phyloP scores from a whole-genome alignment of 2,113 vertebrate genomes.

The Danio rerio region DNA sequence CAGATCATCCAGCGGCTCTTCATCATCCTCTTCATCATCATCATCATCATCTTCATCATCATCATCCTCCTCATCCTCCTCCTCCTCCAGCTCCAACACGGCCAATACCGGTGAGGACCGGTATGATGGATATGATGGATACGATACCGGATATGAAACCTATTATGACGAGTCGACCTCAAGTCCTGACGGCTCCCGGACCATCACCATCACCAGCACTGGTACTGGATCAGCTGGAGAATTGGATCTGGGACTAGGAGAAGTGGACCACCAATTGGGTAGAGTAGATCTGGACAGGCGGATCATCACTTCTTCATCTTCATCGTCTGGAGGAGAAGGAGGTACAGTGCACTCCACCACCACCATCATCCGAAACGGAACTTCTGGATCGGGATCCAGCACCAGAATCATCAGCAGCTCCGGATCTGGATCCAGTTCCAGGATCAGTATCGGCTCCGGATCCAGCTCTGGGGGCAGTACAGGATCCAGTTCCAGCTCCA shows the following conservation, averaged over 20 bases:
- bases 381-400: slow-evolving; percentile 54
- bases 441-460: neutral
- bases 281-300: slow-evolving; percentile 48
- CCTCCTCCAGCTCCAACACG: slow-evolving; percentile 21
- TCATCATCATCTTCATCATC: neutral
- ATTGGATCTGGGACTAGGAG: slow-evolving; percentile 61
- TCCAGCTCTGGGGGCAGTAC: slow-evolving; percentile 16
- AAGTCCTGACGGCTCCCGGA: slow-evolving; percentile 51
- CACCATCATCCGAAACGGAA: slow-evolving; percentile 62
- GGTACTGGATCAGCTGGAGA: slow-evolving; percentile 42
- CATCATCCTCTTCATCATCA: slow-evolving; percentile 23
- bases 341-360: slow-evolving; percentile 53
- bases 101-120: slow-evolving; percentile 25
- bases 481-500: neutral
- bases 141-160: slow-evolving; percentile 58
- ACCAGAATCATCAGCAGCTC: neutral
- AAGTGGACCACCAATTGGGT: slow-evolving; percentile 59
- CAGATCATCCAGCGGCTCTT: slow-evolving; percentile 6
- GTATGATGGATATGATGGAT: slow-evolving; percentile 64
- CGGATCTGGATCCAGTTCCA: slow-evolving; percentile 13
- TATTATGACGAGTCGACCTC: slow-evolving; percentile 71
- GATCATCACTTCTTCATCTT: slow-evolving; percentile 48
- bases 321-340: slow-evolving; percentile 5
- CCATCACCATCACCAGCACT: slow-evolving; percentile 60
- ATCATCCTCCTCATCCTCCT: slow-evolving; percentile 22